phyloP scores from a whole-genome alignment of 2,113 vertebrate genomes.

The Anguilla rostrata region DNA sequence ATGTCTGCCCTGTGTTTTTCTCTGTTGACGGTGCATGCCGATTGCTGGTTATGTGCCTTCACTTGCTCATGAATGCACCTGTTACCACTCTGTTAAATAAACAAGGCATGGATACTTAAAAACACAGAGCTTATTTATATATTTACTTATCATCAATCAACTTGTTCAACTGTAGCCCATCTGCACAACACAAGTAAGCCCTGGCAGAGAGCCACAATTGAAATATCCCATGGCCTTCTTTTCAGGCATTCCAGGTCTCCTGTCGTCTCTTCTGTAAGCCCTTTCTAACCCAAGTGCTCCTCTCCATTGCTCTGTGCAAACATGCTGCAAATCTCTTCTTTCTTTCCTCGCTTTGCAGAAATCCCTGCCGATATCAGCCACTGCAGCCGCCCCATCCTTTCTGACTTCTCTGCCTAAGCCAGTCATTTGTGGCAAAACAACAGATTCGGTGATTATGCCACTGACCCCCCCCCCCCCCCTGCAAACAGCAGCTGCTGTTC shows the following conservation, averaged over 20 bases:
- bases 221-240: no score
- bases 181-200: no score
- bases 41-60: no score
- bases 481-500: neutral
- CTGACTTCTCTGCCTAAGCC: neutral
- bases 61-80: no score
- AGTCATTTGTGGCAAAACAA: neutral
- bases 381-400: slow-evolving; percentile 4
- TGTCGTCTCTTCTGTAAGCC: neutral
- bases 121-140: no score
- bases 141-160: no score
- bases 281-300: neutral
- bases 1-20: no score
- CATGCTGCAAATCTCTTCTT: slow-evolving; percentile 29
- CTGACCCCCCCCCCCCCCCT: neutral
- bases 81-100: no score
- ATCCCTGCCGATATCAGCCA: neutral
- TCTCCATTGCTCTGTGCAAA: slow-evolving; percentile 9
- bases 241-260: neutral
- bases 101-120: no score
- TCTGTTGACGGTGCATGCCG: no score
- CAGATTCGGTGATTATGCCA: neutral
- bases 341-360: neutral
- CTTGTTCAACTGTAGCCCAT: no score
- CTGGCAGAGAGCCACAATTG: no score